These are phyloP conservation scores for Bubo bubo DNA, from an alignment of 2,113 vertebrate species.

Conservation along the genomic window DNA sequence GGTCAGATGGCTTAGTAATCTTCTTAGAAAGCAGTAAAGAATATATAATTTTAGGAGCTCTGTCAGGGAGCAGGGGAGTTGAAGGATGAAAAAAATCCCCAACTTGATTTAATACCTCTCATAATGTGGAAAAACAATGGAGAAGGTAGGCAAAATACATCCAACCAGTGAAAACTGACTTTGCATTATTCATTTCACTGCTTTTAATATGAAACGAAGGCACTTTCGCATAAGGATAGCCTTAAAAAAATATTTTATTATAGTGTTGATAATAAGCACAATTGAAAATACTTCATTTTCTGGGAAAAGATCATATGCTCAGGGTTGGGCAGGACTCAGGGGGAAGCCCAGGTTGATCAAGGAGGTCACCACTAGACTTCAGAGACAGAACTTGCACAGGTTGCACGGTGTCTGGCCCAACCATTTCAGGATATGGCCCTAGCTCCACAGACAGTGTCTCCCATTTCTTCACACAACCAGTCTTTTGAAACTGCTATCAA, in stretches of 20 bases:
- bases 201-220: background rate
- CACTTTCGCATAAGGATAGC: background rate
- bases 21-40: constrained; percentile 66
- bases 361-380: background rate
- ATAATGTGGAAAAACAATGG: background rate
- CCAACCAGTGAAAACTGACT: background rate
- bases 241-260: background rate
- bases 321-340: background rate
- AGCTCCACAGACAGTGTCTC: background rate
- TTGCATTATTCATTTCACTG: background rate
- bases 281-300: background rate
- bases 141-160: background rate
- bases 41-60: constrained; percentile 48
- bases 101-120: background rate
- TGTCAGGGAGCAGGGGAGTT: background rate
- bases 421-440: background rate
- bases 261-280: background rate
- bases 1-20: constrained; percentile 66
- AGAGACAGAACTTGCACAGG: background rate
- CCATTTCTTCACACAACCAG: background rate
- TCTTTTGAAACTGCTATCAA: background rate
- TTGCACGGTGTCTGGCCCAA: background rate
- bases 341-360: background rate
- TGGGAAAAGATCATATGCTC: background rate
- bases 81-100: background rate